Evolutionary conservation across 2,113 vertebrate species (phyloP), one percentile per base, ranked within the genome.

Genomic region (Edolisoma coerulescens): DNA sequence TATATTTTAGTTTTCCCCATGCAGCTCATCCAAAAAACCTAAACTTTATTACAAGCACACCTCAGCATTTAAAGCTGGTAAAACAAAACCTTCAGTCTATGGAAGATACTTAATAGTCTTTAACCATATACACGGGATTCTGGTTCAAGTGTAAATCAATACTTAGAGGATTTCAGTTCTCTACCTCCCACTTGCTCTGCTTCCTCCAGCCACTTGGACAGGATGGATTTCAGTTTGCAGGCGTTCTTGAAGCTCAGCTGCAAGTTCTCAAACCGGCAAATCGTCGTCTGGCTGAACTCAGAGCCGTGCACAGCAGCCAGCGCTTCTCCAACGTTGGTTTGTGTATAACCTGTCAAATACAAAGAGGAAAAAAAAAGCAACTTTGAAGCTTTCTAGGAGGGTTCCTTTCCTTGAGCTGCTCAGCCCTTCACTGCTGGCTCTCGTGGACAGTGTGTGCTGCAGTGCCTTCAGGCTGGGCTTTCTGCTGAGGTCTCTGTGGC

Each of bases 181-280:
- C 95, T 98, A 99, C 99, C 99, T 97, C 99, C 99, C 20, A 99
- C 99, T 98, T 99, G 99, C 91, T 99, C 99, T 2, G 99, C 99
- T 93, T 99, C 99, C 63, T 99, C 99, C 93, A 99, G 97, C 99
- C 99, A 99, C 95, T 99, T 99, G 45, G 99, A 98, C 93, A 99
- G 97, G 87, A 99, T 99, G 14, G 99, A 98, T 97, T 99, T 99
- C 75, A 99, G 98, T 89, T 99, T 99, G 98, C 99, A 99, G 1
- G 99, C 99, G 0, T 99, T 99, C 97, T 99, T 99, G 94, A 99
- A 99, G 96, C 99, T 99, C 96, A 99, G 98, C 96, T 99, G 99
- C 95, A 99, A 96, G 96, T 99, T 99, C 97, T 99, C 99, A 97
- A 99, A 99, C 35, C 99, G 98, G 96, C 99, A 99, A 96, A 99